Evolutionary conservation across 2,113 vertebrate species (phyloP).

Genomic region (Spea multiplicata): DNA sequence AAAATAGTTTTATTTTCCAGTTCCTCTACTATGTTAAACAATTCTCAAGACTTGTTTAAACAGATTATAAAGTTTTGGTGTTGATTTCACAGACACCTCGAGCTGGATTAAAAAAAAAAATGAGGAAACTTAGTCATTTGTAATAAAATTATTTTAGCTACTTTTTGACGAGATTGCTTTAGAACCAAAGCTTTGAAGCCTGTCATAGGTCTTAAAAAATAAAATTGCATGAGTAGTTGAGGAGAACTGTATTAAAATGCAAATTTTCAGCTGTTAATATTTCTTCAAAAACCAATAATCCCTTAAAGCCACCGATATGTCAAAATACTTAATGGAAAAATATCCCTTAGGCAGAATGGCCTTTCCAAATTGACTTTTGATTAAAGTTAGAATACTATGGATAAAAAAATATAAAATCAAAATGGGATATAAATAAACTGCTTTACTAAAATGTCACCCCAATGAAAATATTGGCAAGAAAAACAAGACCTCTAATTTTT

Average conservation of each 20-base stretch:
- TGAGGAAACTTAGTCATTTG: constrained; percentile 71
- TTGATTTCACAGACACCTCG: constrained; percentile 67
- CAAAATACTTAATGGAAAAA: constrained; percentile 99
- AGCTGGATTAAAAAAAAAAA: constrained; percentile 64
- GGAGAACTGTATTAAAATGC: constrained; percentile 99
- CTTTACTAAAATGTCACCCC: constrained; percentile 65
- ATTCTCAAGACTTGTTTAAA: constrained; percentile 59
- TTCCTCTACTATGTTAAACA: constrained; percentile 38
- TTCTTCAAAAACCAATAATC: constrained; percentile 99
- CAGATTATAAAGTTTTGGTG: constrained; percentile 66
- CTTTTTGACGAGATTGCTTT: constrained; percentile 79
- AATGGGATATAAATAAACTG: constrained; percentile 67
- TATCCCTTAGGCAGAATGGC: constrained; percentile 92
- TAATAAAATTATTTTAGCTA: constrained; percentile 76
- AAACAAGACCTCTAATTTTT: constrained; percentile 59
- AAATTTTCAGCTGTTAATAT: constrained; percentile 99
- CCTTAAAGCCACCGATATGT: constrained; percentile 98
- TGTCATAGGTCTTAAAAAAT: constrained; percentile 88
- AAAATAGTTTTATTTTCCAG: no score
- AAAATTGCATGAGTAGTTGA: constrained; percentile 95
- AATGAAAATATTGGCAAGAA: constrained; percentile 53
- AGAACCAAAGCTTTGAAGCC: constrained; percentile 82
- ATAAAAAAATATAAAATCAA: constrained; percentile 72
- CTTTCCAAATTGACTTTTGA: constrained; percentile 95
- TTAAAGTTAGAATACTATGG: constrained; percentile 91